Evolutionary conservation across 2,888 invertebrate genomes (phyloP), one percentile per base, ranked within the genome.

Genomic region (Pterobdella sp.): DNA sequence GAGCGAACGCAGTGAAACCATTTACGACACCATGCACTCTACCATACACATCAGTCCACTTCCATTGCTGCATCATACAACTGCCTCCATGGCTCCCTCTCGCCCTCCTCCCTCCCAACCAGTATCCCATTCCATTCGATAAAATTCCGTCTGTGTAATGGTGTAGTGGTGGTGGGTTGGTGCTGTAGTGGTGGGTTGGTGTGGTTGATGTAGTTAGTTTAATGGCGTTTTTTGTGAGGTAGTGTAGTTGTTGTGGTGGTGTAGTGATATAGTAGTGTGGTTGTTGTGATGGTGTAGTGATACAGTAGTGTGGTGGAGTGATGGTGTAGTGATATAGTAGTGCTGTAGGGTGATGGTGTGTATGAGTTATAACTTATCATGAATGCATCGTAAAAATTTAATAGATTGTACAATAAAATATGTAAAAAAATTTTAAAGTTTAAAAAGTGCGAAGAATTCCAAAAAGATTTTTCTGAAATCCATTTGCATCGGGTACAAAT

Each of bases 41-140:
- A n/a, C 74, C 75, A 37, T 78, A 74, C 18, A 73, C 72, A 56
- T 78, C 78, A 36, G 73, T 68, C 78, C 78, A 78, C 72, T 75
- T 74, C 78, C 78, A 78, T 75, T 78, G 78, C 69, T 77, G 70
- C 70, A 76, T 75, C 75, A 78, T 75, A 49, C 78, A 78, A 7
- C 63, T 75, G 22, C 75, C 77, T 10, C 75, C 74, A 73, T 77
- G 77, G 68, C 76, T 76, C 31, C 77, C 77, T 22, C 78, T 74
- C 1, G 74, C 71, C 60, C 78, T 36, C 49, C 77, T 71, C 26
- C 77, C 78, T 26, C 78, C 78, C 1, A 78, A 36, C 78, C 78
- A 78, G 74, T 75, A 78, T 4, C 77, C 77, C 18, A 73, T 49
- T n/a, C 67, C 72, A 2, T 60, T 69, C 29, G 37, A 49, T 31